phyloP scores from a whole-genome alignment of 2,888 invertebrate genomes.

The Ptycholaimellus sp. region DNA sequence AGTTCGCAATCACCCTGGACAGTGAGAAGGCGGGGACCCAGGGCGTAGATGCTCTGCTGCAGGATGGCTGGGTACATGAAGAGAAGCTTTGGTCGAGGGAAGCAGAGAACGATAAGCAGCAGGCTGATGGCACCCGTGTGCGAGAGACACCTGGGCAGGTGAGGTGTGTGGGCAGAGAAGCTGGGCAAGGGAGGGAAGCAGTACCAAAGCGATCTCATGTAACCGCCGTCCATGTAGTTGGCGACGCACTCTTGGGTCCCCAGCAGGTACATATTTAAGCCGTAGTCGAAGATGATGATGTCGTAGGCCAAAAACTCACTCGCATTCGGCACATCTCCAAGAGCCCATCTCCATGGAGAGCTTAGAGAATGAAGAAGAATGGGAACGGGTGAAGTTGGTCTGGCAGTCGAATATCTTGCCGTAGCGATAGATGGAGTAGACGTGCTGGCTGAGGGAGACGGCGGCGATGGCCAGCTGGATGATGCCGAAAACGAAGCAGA shows the following conservation, averaged over 20 bases:
- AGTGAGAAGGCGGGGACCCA: no score
- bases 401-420: constrained; percentile 17
- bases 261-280: constrained; percentile 20
- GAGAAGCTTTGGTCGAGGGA: no score
- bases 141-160: no score
- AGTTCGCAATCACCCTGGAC: no score
- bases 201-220: constrained; percentile 16
- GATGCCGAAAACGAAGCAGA: no score
- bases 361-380: no score
- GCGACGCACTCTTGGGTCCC: constrained; percentile 24
- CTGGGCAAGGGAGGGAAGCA: constrained; percentile 11
- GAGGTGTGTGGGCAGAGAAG: no score
- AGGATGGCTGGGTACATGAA: no score
- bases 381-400: constrained; percentile 15
- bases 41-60: no score
- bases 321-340: not conserved
- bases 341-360: not conserved
- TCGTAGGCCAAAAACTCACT: constrained; percentile 17
- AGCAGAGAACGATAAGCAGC: no score
- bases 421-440: constrained; percentile 15
- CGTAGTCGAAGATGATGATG: constrained; percentile 24
- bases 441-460: constrained; percentile 13
- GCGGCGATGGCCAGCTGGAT: no score
- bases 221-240: constrained; percentile 24
- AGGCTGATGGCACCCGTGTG: no score